A percentile compares a stretch with the other conserved stretches of the same genome.
phyloP scores from a whole-genome alignment of 2,113 vertebrate genomes.

The Oriolus oriolus region DNA sequence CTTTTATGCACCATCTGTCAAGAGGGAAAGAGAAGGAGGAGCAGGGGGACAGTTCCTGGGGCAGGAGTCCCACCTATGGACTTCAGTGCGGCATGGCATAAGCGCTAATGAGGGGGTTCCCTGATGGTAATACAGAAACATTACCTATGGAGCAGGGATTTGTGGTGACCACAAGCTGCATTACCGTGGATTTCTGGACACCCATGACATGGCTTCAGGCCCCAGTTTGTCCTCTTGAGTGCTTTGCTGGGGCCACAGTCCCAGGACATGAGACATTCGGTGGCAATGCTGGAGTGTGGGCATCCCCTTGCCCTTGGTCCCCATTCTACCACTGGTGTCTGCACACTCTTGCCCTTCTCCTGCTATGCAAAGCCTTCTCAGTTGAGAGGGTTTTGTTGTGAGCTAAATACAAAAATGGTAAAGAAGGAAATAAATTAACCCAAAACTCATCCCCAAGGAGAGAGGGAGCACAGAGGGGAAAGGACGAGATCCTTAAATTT shows the following conservation, averaged over 20 bases:
- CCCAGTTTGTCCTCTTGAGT: accelerated
- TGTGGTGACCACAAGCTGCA: background rate
- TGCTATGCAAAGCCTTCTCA: background rate
- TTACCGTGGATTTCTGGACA: background rate
- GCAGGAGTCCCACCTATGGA: background rate
- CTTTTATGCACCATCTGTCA: background rate
- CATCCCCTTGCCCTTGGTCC: background rate
- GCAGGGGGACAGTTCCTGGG: accelerated
- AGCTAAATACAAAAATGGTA: background rate
- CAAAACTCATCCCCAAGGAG: background rate
- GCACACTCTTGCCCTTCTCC: too few relatives aligned
- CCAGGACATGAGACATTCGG: accelerated
- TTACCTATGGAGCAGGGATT: background rate
- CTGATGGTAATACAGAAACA: background rate
- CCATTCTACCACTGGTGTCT: background rate
- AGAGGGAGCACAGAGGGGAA: background rate
- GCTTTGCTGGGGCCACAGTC: background rate
- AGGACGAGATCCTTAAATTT: background rate
- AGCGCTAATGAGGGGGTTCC: background rate
- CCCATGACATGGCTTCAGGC: background rate
- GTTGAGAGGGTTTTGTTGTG: background rate
- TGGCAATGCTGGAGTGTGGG: background rate
- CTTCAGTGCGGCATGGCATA: accelerated
- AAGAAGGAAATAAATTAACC: background rate
- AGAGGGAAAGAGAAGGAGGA: background rate